Conservation (phyloP, 2,113 vertebrate species). For the Columba janthina region DNA sequence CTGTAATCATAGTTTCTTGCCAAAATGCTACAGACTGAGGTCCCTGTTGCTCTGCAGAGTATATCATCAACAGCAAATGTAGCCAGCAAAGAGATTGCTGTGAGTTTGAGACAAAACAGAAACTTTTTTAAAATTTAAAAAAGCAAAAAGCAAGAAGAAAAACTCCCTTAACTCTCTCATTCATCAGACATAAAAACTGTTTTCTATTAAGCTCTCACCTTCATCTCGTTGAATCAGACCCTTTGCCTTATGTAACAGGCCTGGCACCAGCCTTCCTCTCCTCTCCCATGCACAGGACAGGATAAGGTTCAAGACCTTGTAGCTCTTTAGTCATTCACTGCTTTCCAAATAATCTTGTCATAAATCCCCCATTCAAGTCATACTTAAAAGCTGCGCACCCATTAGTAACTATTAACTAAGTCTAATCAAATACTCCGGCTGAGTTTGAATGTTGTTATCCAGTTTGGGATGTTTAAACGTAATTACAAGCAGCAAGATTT, state of each 20-base stretch:
- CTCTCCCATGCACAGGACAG: neutral
- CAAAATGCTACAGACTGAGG: neutral
- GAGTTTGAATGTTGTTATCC: conserved; percentile 44
- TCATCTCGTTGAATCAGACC: conserved; percentile 1
- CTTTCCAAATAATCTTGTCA: conserved; percentile 35
- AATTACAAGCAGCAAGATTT: conserved; percentile 69
- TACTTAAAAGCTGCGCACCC: conserved; percentile 36
- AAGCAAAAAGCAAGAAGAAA: neutral
- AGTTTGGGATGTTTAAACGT: conserved; percentile 61
- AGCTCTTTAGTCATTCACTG: conserved; percentile 31
- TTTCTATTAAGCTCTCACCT: neutral
- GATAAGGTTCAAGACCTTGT: neutral
- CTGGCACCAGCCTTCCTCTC: neutral
- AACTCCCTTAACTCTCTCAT: neutral
- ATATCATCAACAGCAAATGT: neutral
- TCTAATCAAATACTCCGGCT: conserved; percentile 58
- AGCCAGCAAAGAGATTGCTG: neutral
- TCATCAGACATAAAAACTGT: neutral
- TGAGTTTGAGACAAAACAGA: conserved; percentile 27
- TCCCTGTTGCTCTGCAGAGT: neutral
- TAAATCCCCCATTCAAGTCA: conserved; percentile 23
- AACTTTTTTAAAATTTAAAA: neutral
- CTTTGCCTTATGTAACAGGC: neutral
- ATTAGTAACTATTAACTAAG: conserved; percentile 59
- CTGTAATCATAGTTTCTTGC: neutral